A percentile compares a stretch with the other conserved stretches of the same genome.
These are phyloP conservation scores for Salpingus planirostris DNA, from an alignment of 2,888 invertebrate genomes.

Conservation along the genomic window DNA sequence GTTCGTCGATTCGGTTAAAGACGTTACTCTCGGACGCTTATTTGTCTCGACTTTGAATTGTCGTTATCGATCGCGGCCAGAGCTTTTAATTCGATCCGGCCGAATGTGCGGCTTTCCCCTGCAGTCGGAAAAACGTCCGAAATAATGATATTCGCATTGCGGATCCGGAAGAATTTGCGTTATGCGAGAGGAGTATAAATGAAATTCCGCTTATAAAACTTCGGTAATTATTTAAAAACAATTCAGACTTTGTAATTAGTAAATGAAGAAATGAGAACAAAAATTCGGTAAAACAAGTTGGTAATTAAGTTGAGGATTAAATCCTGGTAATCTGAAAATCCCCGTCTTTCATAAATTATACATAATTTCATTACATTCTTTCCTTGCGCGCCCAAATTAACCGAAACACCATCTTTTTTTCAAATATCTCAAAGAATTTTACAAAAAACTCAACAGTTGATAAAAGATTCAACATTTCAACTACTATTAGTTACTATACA, in stretches of 20 bases:
- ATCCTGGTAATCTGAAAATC: constrained; percentile 36
- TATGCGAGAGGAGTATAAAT: too few species aligned
- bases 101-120: too few species aligned
- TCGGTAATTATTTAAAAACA: constrained; percentile 32
- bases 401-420: too few species aligned
- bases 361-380: constrained; percentile 31
- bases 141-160: too few species aligned
- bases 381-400: too few species aligned
- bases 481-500: too few species aligned
- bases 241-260: constrained; percentile 30
- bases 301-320: constrained; percentile 36
- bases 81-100: constrained; percentile 6
- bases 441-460: too few species aligned
- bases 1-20: constrained; percentile 9
- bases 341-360: constrained; percentile 34
- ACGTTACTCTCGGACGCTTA: constrained; percentile 5
- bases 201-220: constrained; percentile 19
- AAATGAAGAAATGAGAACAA: constrained; percentile 31
- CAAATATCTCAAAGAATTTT: too few species aligned
- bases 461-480: too few species aligned
- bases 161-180: too few species aligned
- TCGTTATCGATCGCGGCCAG: constrained; percentile 3
- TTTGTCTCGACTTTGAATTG: constrained; percentile 8
- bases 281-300: constrained; percentile 32
- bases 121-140: too few species aligned